phyloP scores from a whole-genome alignment of 1,140 invertebrate genomes.

The Sminthurinus signatus region DNA sequence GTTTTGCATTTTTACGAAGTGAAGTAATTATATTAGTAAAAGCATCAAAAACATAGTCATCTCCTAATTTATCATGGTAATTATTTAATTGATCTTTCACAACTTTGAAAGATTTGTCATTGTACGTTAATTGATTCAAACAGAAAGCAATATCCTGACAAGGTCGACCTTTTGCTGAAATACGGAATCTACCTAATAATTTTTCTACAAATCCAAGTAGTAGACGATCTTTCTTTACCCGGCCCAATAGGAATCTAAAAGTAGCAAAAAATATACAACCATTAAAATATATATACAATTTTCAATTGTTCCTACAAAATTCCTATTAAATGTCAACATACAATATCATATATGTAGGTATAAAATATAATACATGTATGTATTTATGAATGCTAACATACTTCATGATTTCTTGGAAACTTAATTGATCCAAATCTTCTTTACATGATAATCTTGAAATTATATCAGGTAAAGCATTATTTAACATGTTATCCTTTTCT shows the following conservation, averaged over 20 bases:
- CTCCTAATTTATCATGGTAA: constrained; percentile 28
- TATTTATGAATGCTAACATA: too few relatives aligned
- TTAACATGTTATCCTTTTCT: constrained; percentile 34
- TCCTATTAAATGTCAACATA: too few relatives aligned
- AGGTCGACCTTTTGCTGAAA: neutral
- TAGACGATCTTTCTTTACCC: constrained; percentile 32
- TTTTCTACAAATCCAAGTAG: constrained; percentile 27
- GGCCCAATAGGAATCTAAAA: constrained; percentile 19
- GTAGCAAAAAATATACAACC: constrained; percentile 4
- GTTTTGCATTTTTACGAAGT: constrained; percentile 16
- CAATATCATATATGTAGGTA: too few relatives aligned
- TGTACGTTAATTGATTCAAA: constrained; percentile 22
- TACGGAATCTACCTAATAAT: constrained; percentile 23
- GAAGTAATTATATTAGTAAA: constrained; percentile 25
- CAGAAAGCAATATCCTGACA: constrained; percentile 27
- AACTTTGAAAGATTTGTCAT: constrained; percentile 32
- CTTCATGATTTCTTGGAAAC: constrained; percentile 30
- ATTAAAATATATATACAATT: too few relatives aligned
- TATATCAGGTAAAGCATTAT: constrained; percentile 33
- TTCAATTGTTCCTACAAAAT: too few relatives aligned
- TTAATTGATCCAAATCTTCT: constrained; percentile 18
- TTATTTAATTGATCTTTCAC: constrained; percentile 15
- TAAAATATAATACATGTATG: too few relatives aligned
- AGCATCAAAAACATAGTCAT: constrained; percentile 17
- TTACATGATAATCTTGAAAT: constrained; percentile 17